Evolutionary conservation across 2,797 vertebrate species (phyloP), one percentile per base, ranked within the genome.

Genomic region (Lacerta bilineata): DNA sequence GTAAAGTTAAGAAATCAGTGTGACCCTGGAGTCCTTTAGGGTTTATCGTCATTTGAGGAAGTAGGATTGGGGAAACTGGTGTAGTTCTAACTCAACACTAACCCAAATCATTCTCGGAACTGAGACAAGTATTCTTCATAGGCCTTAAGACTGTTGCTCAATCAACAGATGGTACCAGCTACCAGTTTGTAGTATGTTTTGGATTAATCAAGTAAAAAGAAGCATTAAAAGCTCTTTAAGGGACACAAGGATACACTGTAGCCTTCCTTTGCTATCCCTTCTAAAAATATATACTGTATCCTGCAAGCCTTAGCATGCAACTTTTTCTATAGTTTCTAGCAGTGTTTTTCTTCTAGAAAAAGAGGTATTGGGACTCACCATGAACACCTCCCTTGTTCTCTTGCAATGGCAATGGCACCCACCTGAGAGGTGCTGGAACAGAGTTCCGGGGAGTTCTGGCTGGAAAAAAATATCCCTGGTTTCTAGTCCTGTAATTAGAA

Each of bases 401-500:
- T 55, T 55, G 50, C 50, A 55, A 55, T 55, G 50, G 11, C 13
- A 55, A 55, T 55, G 13, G 50, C 50, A 55, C 50, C 50, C 50
- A 55, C 13, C 13, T 55, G 50, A 55, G 50, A 55, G 50, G 50
- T 15, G 50, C 13, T 3, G 3, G 15, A 55, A 55, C 50, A 55
- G 50, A 50, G 3, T 55, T 55, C 50, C 3, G 1, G 50, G 50
- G 50, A 55, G 50, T 55, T 55, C 50, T 55, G 50, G 3, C 50
- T 55, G 50, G 1, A 4, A 55, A 55, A 15, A 55, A 15, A 33
- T 4, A 50, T 55, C 50, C 50, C 13, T 55, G 50, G 50, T 55
- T 55, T 55, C 33, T 85, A 41, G 25, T 76, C 50, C 72, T 76
- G 64, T 85, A 85, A 61, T 85, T 61, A 84, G 84, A 43, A 76